phyloP scores from a whole-genome alignment of 2,888 invertebrate species.

The Mythimna ferrago region DNA sequence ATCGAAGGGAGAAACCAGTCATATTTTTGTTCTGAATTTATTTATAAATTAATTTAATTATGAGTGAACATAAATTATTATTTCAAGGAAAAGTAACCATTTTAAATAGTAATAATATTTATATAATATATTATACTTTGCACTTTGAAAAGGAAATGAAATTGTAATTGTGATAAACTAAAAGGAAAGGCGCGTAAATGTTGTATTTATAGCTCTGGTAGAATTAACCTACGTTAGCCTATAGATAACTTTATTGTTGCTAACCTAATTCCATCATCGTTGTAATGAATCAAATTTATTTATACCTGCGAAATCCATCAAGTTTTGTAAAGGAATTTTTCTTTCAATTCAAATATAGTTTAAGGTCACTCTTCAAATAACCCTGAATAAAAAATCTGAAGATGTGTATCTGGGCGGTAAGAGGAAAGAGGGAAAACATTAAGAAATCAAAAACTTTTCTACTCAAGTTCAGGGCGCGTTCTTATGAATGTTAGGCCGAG shows the following conservation, averaged over 20 bases:
- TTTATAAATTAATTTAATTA: not conserved
- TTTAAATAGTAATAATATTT: slow-evolving; percentile 16
- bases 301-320: no score
- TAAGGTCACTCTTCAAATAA: no score
- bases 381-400: no score
- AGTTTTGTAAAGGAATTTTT: no score
- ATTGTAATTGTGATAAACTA: not conserved
- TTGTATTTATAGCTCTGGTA: not conserved
- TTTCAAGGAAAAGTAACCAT: slow-evolving; percentile 15
- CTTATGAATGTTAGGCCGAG: no score
- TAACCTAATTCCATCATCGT: not conserved
- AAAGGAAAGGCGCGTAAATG: not conserved
- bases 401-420: no score
- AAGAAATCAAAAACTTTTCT: no score
- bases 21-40: not conserved
- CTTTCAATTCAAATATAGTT: no score
- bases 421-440: no score
- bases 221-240: not conserved
- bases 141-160: slow-evolving; percentile 12
- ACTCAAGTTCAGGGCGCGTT: no score
- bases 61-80: not conserved
- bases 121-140: not conserved
- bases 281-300: no score
- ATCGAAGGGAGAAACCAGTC: not conserved
- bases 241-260: not conserved